Percentiles rank a stretch among this genome's conserved stretches.
Conservation (phyloP, 1,140 invertebrate genomes). For the Gryllus bimaculatus region DNA sequence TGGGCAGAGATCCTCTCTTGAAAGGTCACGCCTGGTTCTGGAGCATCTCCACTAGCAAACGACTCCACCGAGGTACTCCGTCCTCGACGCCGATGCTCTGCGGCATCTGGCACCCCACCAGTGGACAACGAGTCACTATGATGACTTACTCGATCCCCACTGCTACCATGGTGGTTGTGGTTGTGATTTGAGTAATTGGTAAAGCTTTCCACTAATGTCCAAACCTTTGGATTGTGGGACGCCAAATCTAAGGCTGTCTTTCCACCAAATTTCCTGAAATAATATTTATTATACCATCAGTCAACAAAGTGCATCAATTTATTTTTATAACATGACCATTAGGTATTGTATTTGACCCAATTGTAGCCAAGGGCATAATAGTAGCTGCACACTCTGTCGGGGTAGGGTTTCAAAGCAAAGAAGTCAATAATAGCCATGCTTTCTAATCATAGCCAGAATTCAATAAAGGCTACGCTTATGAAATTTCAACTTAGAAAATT, state of each 20-base stretch:
- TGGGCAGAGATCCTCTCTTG: neutral
- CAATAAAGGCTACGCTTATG: too few relatives aligned
- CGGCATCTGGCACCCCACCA: neutral
- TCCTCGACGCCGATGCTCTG: constrained; percentile 13
- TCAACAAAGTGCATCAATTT: too few relatives aligned
- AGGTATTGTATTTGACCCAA: too few relatives aligned
- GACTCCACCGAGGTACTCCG: constrained; percentile 27
- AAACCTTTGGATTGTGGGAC: constrained; percentile 36
- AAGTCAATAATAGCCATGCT: too few relatives aligned
- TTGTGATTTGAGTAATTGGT: constrained; percentile 8
- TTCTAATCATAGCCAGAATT: too few relatives aligned
- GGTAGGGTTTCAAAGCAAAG: too few relatives aligned
- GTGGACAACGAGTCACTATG: neutral
- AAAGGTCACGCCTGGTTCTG: neutral
- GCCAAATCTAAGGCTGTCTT: constrained; percentile 44
- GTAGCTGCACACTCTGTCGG: too few relatives aligned
- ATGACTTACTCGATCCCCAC: neutral
- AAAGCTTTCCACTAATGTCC: constrained; percentile 34
- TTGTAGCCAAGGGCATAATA: too few relatives aligned
- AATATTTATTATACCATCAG: too few relatives aligned
- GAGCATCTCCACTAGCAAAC: neutral
- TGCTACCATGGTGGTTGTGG: neutral
- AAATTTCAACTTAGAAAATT: too few relatives aligned
- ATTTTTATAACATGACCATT: too few relatives aligned
- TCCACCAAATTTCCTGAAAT: constrained; percentile 34